Evolutionary conservation across 2,888 invertebrate genomes (phyloP).

Genomic region (Dolomedes plantarius): DNA sequence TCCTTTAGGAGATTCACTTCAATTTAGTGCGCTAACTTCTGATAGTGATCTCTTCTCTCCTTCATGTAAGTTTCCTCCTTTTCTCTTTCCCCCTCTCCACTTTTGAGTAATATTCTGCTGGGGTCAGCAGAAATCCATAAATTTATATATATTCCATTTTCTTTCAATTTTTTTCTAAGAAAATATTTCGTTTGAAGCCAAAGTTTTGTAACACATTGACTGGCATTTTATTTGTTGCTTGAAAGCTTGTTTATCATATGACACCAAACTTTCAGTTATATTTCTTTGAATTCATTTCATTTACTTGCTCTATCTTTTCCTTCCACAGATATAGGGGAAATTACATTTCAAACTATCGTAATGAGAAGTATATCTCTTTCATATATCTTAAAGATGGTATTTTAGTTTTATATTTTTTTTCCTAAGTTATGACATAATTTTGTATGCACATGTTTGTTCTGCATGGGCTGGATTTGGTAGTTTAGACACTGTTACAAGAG

Average conservation of each 20-base stretch:
- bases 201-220: neutral
- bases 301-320: too few relatives aligned
- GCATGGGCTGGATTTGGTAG: too few relatives aligned
- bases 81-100: slow-evolving; percentile 34
- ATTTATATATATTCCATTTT: neutral
- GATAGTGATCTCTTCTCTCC: slow-evolving; percentile 78
- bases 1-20: slow-evolving; percentile 72
- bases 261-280: too few relatives aligned
- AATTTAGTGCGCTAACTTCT: slow-evolving; percentile 74
- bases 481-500: too few relatives aligned
- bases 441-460: too few relatives aligned
- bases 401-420: too few relatives aligned
- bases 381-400: too few relatives aligned
- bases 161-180: neutral
- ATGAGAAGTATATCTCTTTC: too few relatives aligned
- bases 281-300: too few relatives aligned
- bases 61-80: slow-evolving; percentile 77
- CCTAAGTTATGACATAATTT: too few relatives aligned
- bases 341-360: too few relatives aligned
- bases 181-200: neutral
- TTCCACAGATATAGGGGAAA: too few relatives aligned
- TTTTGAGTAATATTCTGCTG: slow-evolving; percentile 26
- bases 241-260: neutral
- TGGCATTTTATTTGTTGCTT: neutral
- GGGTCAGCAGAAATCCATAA: slow-evolving; percentile 12